Conservation (phyloP, 2,797 vertebrate genomes). For the Peromyscus melanophrys region DNA sequence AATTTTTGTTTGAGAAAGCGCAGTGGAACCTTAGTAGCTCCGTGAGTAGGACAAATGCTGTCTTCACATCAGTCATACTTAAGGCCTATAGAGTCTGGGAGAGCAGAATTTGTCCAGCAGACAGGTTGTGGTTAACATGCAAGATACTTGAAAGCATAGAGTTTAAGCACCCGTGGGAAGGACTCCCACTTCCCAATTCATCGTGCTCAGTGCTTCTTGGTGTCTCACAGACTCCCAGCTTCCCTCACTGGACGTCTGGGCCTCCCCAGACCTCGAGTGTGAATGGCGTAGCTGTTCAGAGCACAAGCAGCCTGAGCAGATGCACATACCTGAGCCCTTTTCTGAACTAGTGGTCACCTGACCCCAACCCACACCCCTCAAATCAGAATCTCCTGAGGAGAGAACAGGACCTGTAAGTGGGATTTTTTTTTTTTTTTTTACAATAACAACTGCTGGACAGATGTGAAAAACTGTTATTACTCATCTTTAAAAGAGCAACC, state of each 20-base stretch:
- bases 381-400: constrained; percentile 5
- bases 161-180: background rate
- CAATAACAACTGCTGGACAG: constrained; percentile 55
- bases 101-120: background rate
- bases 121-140: background rate
- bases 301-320: background rate
- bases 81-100: background rate
- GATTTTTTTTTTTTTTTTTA: background rate
- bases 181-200: background rate
- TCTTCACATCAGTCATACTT: background rate
- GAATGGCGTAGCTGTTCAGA: background rate
- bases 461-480: constrained; percentile 72
- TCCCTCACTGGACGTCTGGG: too few relatives aligned
- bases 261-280: background rate
- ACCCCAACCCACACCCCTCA: background rate
- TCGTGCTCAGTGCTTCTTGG: too few relatives aligned
- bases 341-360: background rate
- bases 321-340: background rate
- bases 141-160: background rate
- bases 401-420: background rate
- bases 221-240: background rate
- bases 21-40: background rate
- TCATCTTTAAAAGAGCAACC: constrained; percentile 79
- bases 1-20: background rate
- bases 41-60: background rate